Evolutionary conservation across 2,888 invertebrate species (phyloP), one percentile per base, ranked within the genome.

Genomic region (Sinotaia quadrata): DNA sequence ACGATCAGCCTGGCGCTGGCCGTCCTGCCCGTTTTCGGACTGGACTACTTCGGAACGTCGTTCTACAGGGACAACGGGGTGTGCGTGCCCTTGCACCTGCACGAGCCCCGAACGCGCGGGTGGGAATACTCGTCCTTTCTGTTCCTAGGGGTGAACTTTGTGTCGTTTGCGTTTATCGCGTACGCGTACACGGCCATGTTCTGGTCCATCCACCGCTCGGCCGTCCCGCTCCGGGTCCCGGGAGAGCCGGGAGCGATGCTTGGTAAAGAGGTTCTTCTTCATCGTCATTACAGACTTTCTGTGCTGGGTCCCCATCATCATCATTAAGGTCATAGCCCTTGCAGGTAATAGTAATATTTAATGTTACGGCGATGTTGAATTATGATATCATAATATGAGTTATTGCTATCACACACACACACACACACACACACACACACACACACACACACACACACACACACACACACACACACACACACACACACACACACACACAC

Each of bases 61-160:
- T 79, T 78, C 63, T 78, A 77, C 74, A 57, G 75, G 12, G 74
- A 75, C 62, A 79, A 79, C 57, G 77, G 77, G 3, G 79, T 78
- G 34, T 79, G 79, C 65, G 67, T 76, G 44, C 76, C 78, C 0
- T 58, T 78, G 37, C 78, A 78, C 66, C 66, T 78, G 8, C 76
- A 78, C 68, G 73, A 75, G 10, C 76, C 78, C 3, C 44, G 67
- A 15, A 68, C 67, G 5, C 63, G 52, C 31, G 78, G 78, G 12
- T 79, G 79, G 79, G 74, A 78, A 47, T 79, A 78, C 54, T 79
- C 79, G 0, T 68, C 75, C 4, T 79, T 79, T 54, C 49, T 79
- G 12, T 78, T 77, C 54, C 67, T 79, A 1, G 79, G 78, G 15
- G 58, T 79, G 29, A 79, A 77, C 68, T 59, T 75, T 7, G 67